Percentiles rank a stretch among this genome's conserved stretches.
Evolutionary conservation across 1,140 invertebrate species (phyloP).

Genomic region (Neuroterus valhalla): DNA sequence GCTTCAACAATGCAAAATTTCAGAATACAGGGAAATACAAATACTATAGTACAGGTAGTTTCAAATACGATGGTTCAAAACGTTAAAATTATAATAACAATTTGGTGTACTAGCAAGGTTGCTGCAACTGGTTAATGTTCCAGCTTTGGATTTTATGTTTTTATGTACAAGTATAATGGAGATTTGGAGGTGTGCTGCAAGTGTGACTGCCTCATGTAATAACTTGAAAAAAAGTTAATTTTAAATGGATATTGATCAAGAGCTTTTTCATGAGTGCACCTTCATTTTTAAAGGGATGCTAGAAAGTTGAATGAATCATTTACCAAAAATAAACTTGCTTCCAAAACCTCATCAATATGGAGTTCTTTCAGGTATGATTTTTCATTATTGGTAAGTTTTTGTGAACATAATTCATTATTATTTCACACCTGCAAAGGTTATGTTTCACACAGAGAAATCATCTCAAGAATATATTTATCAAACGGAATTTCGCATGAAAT

Average conservation of each 20-base stretch:
- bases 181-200: neutral
- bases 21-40: neutral
- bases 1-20: constrained; percentile 12
- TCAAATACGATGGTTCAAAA: neutral
- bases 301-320: too few relatives aligned
- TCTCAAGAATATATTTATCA: too few relatives aligned
- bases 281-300: too few relatives aligned
- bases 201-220: constrained; percentile 2
- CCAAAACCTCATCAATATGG: neutral
- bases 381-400: too few relatives aligned
- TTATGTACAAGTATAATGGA: neutral
- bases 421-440: too few relatives aligned
- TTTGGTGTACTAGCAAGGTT: neutral
- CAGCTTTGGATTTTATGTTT: neutral
- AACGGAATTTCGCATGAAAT: too few relatives aligned
- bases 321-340: too few relatives aligned
- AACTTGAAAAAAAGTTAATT: neutral
- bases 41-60: neutral
- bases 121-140: neutral
- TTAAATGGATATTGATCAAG: neutral
- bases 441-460: too few relatives aligned
- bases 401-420: too few relatives aligned
- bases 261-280: too few relatives aligned
- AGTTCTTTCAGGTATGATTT: neutral
- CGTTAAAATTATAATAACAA: neutral